Evolutionary conservation across 37 sponge, comb jelly and placozoan species (phyloP).

Genomic region (Hexactinellida sp.): DNA sequence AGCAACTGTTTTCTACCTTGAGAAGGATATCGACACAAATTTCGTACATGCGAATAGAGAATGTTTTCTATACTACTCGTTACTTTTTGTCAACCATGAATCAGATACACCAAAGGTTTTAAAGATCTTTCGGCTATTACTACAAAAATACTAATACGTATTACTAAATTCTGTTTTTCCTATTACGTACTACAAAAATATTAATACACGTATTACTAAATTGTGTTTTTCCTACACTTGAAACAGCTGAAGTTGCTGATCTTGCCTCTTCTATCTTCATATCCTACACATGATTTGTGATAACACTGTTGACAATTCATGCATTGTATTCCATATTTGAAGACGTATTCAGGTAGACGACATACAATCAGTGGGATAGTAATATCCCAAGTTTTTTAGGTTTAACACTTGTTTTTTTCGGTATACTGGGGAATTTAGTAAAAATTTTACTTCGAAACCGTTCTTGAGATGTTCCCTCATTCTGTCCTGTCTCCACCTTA

Average conservation of each 20-base stretch:
- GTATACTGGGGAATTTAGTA: background rate
- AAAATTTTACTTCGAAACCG: background rate
- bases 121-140: background rate
- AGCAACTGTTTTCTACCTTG: background rate
- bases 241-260: background rate
- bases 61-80: background rate
- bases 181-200: too few relatives aligned
- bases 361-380: background rate
- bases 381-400: background rate
- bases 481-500: background rate
- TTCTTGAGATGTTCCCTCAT: background rate
- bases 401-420: background rate
- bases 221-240: background rate
- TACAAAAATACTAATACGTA: background rate
- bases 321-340: background rate
- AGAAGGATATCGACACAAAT: background rate
- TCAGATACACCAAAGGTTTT: background rate
- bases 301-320: background rate
- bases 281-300: background rate
- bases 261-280: background rate
- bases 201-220: too few relatives aligned
- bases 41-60: background rate
- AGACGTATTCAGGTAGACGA: background rate
- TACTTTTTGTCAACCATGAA: background rate
- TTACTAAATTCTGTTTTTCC: background rate